Percentiles rank a stretch among this genome's conserved stretches.
Conservation (phyloP, 2,888 invertebrate species). For the Eristalinus sepulchralis region DNA sequence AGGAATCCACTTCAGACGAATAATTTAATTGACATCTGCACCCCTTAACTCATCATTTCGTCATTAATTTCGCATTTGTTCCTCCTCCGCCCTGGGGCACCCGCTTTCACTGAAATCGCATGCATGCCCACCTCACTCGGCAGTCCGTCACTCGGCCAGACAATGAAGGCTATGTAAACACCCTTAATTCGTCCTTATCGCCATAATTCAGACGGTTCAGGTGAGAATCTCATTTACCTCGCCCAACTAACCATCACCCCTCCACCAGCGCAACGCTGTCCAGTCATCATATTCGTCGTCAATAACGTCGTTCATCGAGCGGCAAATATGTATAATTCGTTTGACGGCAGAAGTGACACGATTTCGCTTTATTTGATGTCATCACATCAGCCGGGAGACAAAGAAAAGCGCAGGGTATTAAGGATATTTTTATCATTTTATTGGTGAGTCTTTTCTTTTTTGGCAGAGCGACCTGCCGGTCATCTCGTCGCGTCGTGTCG, state of each 20-base stretch:
- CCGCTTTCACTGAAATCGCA: not conserved
- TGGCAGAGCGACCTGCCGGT: too few species aligned
- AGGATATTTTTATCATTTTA: conserved; percentile 47
- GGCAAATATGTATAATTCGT: conserved; percentile 55
- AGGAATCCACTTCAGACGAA: conserved; percentile 6
- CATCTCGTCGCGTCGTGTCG: conserved; percentile 4
- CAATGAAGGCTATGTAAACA: conserved; percentile 33
- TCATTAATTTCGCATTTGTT: conserved; percentile 24
- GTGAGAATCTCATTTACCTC: conserved; percentile 44
- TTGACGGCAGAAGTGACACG: conserved; percentile 67
- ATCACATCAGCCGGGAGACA: conserved; percentile 36
- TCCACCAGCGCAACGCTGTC: conserved; percentile 16
- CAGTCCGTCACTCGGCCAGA: not conserved
- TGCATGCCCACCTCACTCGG: not conserved
- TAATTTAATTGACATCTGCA: conserved; percentile 53
- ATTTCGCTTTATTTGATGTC: conserved; percentile 62
- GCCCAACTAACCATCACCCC: conserved; percentile 39
- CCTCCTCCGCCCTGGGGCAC: not conserved
- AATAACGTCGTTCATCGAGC: conserved; percentile 60
- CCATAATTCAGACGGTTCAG: conserved; percentile 42
- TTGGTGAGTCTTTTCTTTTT: conserved; percentile 18
- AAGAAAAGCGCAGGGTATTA: conserved; percentile 19
- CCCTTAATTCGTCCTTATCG: conserved; percentile 51
- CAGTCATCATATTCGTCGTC: conserved; percentile 13
- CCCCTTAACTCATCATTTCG: conserved; percentile 27